Base-by-base conservation (phyloP, 2,113 vertebrate species). In the Austrofundulus limnaeus region DNA sequence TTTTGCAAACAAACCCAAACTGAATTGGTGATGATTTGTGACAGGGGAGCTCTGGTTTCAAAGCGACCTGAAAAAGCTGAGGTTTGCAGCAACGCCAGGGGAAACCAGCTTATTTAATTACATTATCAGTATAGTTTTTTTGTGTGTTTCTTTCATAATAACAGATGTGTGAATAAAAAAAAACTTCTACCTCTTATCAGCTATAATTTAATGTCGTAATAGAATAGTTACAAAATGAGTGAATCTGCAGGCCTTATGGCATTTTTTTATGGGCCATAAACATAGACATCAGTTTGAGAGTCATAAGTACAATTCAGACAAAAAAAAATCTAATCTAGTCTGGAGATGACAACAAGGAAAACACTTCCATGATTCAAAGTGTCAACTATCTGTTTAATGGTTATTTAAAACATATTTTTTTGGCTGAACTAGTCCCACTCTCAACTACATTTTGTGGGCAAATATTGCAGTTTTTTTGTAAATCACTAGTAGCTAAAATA, bases 31-130 rank as follows among this genome's bases (percentile, higher is more conserved):
- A 76, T 75, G 39, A 73, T 54, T 4, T 56, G 31, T 41, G 69
- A 69, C 60, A 58, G 25, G 45, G 14, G 57, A 45, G 24, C 48
- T 64, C 24, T 62, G 50, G 69, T 59, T 67, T 83, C 23, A 77
- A 66, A 75, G 60, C 61, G n/a, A 39, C 59, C 72, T 70, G 43
- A 37, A 66, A 70, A 64, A 51, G 54, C 61, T 54, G 50, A 59
- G 19, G 50, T n/a, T 23, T 58, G 17, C 49, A 65, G 16, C 17
- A 0, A 64, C 63, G 51, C 54, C 34, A 45, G 47, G 46, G n/a
- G 60, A 53, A 49, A 74, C 46, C 55, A 15, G 42, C 14, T 39
- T 53, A 64, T 68, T 15, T 55, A 50, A 58, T 37, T 56, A 1
- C 4, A 31, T 14, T 12, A 20, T 19, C 0, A 6, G 28, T n/a